Percentiles rank a stretch among this genome's conserved stretches.
These are phyloP conservation scores for Cinara cedri DNA, from an alignment of 2,888 invertebrate species.

Conservation along the genomic window DNA sequence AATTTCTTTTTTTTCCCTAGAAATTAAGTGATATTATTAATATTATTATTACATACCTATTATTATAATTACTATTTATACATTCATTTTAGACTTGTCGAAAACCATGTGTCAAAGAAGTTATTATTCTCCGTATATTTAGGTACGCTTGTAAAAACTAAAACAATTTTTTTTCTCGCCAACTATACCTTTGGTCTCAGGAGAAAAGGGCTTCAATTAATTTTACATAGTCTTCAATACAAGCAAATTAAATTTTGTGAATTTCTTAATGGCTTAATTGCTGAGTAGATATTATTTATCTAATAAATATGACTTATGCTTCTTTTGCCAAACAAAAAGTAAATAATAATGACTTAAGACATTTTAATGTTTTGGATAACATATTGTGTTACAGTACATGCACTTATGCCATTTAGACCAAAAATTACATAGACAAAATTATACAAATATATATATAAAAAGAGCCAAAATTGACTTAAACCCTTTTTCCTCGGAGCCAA, in stretches of 20 bases:
- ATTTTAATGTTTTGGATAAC: too few species aligned
- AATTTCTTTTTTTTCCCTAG: slow-evolving; percentile 30
- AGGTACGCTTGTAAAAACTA: slow-evolving; percentile 34
- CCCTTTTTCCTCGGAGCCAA: too few species aligned
- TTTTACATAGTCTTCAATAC: background rate
- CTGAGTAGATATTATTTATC: slow-evolving; percentile 23
- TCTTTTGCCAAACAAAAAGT: too few species aligned
- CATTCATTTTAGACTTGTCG: slow-evolving; percentile 45
- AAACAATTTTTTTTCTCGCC: slow-evolving; percentile 35
- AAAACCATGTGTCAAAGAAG: slow-evolving; percentile 56
- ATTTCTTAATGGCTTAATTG: slow-evolving; percentile 24
- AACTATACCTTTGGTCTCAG: slow-evolving; percentile 24
- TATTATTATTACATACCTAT: too few species aligned
- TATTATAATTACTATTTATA: too few species aligned
- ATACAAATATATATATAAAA: too few species aligned
- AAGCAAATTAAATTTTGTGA: slow-evolving; percentile 2
- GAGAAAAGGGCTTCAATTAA: too few species aligned
- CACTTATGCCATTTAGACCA: too few species aligned
- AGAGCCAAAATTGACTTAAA: too few species aligned
- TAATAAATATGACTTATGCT: slow-evolving; percentile 7
- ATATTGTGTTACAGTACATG: too few species aligned
- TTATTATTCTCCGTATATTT: slow-evolving; percentile 32
- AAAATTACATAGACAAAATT: too few species aligned
- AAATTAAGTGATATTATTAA: slow-evolving; percentile 32
- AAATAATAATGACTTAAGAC: too few species aligned